Base-by-base conservation (phyloP, 2,797 vertebrate genomes). In the Chaenodraco wilsoni region DNA sequence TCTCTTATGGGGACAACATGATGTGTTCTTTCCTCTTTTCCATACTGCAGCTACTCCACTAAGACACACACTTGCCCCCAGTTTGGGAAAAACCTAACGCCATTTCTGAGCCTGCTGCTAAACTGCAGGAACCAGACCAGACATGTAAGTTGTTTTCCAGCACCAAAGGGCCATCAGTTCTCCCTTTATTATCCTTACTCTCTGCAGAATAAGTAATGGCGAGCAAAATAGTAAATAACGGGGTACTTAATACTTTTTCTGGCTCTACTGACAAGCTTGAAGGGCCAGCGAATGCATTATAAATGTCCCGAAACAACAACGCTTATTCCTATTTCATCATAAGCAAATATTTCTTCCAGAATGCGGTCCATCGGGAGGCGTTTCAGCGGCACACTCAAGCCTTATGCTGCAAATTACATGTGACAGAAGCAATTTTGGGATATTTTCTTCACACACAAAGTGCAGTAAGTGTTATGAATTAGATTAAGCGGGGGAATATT, bases 351-450 rank as follows among this genome's bases (percentile, higher is more conserved):
- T 85, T 83, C 79, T 78, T 68, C 87, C 66, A 71, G 65, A 66
- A 52, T 50, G 45, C 60, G 9, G 78, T 72, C 87, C 49, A 14
- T 65, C 50, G 83, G 76, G 83, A 88, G 67, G 65, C 21, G 31
- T 83, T 85, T 82, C 52, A 72, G 79, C 62, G 0, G 77, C 79
- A 55, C 69, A 54, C 81, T 88, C 84, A 80, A 82, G 84, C 87
- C 33, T 86, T 79, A 90, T 81, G 81, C 87, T 72, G 86, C 91
- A 91, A 91, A 94, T 92, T 84, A 74, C 81, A 87, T 82, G 77
- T 88, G 91, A 92, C 89, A 88, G 83, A 90, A 87, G 88, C 88
- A 91, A 91, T 92, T 92, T 90, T 76, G 79, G 81, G 66, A 82
- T 82, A 87, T 87, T 92, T 92, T 72, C 85, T 27, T 88, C 85